Percentiles rank a stretch among this genome's conserved stretches.
phyloP scores from a whole-genome alignment of 2,113 vertebrate genomes.

The Pampusana beccarii region DNA sequence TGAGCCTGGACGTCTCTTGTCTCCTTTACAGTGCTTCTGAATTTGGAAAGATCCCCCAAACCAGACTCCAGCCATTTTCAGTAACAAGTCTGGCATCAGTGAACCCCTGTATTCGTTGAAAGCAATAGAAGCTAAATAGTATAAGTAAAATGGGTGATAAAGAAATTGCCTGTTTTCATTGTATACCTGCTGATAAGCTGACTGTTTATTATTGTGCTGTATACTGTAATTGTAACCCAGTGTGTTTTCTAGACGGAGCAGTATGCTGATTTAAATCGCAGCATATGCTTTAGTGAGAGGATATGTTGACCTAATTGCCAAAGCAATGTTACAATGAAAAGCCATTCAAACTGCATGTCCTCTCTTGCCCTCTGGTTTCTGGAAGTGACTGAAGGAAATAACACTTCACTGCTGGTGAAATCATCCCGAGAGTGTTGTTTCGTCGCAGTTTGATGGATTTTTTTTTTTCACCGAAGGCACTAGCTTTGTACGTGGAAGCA shows the following conservation, averaged over 20 bases:
- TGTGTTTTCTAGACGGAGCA: background rate
- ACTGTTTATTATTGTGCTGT: background rate
- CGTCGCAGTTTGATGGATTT: background rate
- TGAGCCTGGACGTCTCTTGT: background rate
- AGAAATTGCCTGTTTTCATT: background rate
- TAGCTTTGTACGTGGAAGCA: background rate
- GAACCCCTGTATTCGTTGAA: background rate
- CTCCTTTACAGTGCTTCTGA: background rate
- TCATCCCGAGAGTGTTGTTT: background rate
- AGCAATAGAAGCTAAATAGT: background rate
- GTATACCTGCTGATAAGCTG: background rate
- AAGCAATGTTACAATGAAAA: conserved; percentile 11
- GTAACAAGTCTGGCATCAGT: background rate
- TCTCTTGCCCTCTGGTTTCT: conserved; percentile 21
- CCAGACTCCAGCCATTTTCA: background rate
- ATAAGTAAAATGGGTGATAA: background rate
- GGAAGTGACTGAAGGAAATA: conserved; percentile 27
- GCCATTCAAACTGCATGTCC: background rate
- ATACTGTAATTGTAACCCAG: background rate
- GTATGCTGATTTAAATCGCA: background rate
- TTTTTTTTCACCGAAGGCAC: background rate
- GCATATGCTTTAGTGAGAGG: background rate
- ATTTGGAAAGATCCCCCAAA: background rate
- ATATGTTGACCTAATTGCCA: background rate
- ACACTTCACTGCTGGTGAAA: background rate